Evolutionary conservation across 1,140 invertebrate genomes (phyloP).

Genomic region (Drosophila miranda): DNA sequence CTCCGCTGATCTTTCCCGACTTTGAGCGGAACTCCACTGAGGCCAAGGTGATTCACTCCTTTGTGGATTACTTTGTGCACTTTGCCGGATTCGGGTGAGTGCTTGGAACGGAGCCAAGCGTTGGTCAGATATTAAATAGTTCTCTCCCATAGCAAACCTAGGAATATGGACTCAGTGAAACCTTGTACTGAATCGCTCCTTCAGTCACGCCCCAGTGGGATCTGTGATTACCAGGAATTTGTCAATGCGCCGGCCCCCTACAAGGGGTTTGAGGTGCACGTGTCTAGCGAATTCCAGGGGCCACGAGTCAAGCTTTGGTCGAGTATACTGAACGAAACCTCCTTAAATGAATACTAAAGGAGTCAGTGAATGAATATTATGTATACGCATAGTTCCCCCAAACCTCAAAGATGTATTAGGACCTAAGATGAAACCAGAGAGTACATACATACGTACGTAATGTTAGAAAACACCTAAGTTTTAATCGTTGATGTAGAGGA

Average conservation of each 20-base stretch:
- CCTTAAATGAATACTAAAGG: background rate
- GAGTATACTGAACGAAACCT: conserved; percentile 39
- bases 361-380: background rate
- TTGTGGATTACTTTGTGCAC: conserved; percentile 67
- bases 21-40: conserved; percentile 61
- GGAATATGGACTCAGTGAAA: conserved; percentile 25
- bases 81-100: conserved; percentile 71
- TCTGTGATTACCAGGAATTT: conserved; percentile 76
- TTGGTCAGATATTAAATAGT: background rate
- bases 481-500: too few relatives aligned
- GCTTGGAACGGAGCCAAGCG: too few relatives aligned
- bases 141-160: conserved; percentile 37
- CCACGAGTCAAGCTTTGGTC: conserved; percentile 54
- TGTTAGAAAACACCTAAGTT: too few relatives aligned
- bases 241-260: conserved; percentile 32
- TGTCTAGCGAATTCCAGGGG: conserved; percentile 42
- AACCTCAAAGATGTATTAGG: background rate
- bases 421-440: background rate
- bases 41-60: conserved; percentile 43
- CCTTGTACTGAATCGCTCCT: conserved; percentile 42
- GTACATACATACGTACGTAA: too few relatives aligned
- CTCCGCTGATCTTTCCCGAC: conserved; percentile 69
- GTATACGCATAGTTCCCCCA: background rate
- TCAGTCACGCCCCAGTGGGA: conserved; percentile 44
- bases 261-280: conserved; percentile 22